Conservation (phyloP, 1,140 invertebrate species). For the Oscheius sp. region DNA sequence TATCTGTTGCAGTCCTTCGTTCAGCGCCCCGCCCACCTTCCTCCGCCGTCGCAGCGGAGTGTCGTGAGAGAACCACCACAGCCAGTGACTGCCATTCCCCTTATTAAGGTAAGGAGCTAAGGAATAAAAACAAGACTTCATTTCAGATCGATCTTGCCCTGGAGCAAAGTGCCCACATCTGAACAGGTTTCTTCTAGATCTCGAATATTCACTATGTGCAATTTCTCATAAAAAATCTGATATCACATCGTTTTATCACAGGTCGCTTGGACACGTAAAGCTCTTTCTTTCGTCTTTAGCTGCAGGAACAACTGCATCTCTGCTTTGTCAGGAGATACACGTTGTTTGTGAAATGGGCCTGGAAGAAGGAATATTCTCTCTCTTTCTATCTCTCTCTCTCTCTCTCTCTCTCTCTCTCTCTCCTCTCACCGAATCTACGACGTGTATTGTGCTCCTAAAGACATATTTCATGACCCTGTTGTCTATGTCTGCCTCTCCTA, state of each 20-base stretch:
- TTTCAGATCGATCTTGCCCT: constrained; percentile 20
- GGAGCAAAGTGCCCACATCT: neutral
- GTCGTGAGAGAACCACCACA: constrained; percentile 4
- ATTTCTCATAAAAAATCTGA: neutral
- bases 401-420: neutral
- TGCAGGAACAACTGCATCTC: constrained; percentile 23
- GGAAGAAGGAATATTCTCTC: neutral
- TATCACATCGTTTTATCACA: constrained; percentile 16
- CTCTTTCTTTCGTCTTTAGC: neutral
- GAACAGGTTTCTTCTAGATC: neutral
- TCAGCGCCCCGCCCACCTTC: neutral
- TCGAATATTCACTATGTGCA: too few relatives aligned
- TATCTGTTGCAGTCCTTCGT: neutral
- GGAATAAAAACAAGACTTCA: neutral
- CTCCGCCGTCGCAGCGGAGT: constrained; percentile 1
- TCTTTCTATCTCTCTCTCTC: too few relatives aligned
- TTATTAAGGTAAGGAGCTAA: neutral
- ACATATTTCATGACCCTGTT: constrained; percentile 32
- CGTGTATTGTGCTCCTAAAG: neutral
- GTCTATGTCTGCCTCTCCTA: constrained; percentile 33
- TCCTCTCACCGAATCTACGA: neutral
- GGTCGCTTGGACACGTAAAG: neutral
- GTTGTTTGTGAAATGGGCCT: constrained; percentile 20
- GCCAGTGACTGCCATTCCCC: neutral
- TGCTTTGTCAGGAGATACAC: constrained; percentile 30